Conservation (phyloP, 2,888 invertebrate genomes). For the Aphelenchoides bicaudatus region DNA sequence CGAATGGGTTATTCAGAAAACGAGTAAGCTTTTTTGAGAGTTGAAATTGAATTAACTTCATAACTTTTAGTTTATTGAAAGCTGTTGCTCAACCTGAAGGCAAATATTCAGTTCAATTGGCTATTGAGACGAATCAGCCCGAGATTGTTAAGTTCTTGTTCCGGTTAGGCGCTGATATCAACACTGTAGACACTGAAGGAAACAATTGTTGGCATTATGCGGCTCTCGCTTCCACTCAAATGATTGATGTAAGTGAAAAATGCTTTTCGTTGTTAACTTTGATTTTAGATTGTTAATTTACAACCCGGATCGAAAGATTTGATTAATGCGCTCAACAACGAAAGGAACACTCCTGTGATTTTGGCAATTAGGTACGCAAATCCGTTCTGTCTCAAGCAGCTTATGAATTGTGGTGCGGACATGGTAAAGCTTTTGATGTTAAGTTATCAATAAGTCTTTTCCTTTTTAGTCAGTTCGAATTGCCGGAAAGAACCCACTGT, state of each 20-base stretch:
- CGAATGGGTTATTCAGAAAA: constrained; percentile 27
- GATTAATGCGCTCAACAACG: constrained; percentile 82
- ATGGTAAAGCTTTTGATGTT: constrained; percentile 41
- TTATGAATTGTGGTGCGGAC: constrained; percentile 54
- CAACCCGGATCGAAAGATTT: constrained; percentile 68
- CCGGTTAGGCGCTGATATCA: constrained; percentile 70
- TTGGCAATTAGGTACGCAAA: constrained; percentile 88
- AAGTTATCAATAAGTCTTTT: constrained; percentile 41
- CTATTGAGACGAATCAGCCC: constrained; percentile 47
- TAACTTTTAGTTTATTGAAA: constrained; percentile 33
- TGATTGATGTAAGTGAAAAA: constrained; percentile 40
- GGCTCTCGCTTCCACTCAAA: constrained; percentile 80
- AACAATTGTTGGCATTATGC: constrained; percentile 95
- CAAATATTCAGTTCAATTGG: constrained; percentile 47
- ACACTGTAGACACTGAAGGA: constrained; percentile 84
- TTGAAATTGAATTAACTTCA: constrained; percentile 11
- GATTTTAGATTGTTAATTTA: constrained; percentile 42
- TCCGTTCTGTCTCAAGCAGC: constrained; percentile 45
- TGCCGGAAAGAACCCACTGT: constrained; percentile 48
- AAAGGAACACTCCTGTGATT: constrained; percentile 84
- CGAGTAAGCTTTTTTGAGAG: constrained; percentile 20
- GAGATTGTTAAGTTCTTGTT: constrained; percentile 46
- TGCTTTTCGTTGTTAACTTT: constrained; percentile 4
- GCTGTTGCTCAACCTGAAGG: constrained; percentile 49
- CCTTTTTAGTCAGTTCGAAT: constrained; percentile 47